Evolutionary conservation across 2,113 vertebrate species (phyloP).

Genomic region (Urocynchramus pylzowi): DNA sequence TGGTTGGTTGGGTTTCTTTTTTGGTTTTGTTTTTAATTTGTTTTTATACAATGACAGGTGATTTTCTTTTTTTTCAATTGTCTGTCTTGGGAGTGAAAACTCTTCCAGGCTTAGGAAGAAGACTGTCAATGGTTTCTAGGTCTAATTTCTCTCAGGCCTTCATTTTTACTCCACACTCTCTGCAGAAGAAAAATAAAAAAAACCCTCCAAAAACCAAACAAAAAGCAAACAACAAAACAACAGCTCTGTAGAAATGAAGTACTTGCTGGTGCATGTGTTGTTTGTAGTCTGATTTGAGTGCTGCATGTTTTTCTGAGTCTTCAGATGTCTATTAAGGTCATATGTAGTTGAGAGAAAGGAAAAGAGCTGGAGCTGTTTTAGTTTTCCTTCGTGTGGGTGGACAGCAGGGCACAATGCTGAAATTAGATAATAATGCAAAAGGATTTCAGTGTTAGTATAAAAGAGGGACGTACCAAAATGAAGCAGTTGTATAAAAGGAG

Average conservation of each 20-base stretch:
- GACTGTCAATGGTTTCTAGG: not conserved
- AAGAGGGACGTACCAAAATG: not conserved
- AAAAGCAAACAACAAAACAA: not conserved
- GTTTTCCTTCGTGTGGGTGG: not conserved
- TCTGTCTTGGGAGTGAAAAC: not conserved
- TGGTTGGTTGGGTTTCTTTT: not conserved
- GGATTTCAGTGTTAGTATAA: not conserved
- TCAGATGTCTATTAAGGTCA: not conserved
- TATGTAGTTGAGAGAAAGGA: not conserved
- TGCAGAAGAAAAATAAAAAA: not conserved
- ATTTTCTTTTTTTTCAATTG: not conserved
- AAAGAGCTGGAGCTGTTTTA: not conserved
- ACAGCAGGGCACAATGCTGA: not conserved
- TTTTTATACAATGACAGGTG: not conserved
- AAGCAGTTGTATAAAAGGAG: not conserved
- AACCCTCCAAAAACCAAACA: not conserved
- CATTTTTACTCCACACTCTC: accelerated
- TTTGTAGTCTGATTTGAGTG: not conserved
- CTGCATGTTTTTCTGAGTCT: not conserved
- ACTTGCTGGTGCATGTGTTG: not conserved
- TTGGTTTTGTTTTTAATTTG: not conserved
- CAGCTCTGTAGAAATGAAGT: not conserved
- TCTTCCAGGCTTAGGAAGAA: not conserved
- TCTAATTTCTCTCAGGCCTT: not conserved
- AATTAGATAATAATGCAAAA: not conserved